Conservation (phyloP, 2,888 invertebrate genomes). For the Poecilus cupreus region DNA sequence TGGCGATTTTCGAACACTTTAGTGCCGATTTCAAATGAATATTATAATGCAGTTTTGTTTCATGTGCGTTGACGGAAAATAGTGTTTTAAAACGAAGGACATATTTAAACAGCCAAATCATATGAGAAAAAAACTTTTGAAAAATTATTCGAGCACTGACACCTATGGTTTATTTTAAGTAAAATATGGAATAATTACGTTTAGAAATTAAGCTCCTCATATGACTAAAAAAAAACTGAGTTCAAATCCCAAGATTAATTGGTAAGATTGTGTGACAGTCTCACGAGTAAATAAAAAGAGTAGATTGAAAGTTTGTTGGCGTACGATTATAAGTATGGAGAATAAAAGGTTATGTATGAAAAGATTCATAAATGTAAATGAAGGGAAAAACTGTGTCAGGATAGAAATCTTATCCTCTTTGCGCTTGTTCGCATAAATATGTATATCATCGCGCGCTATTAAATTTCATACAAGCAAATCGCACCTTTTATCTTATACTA, state of each 20-base stretch:
- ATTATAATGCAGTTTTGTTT: too few relatives aligned
- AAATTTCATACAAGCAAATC: too few relatives aligned
- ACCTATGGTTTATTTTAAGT: too few relatives aligned
- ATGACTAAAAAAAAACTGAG: background rate
- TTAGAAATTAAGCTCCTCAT: background rate
- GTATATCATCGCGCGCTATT: background rate
- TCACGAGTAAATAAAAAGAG: slow-evolving; percentile 2
- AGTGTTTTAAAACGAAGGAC: too few relatives aligned
- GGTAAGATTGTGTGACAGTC: background rate
- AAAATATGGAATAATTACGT: too few relatives aligned
- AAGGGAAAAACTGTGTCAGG: background rate
- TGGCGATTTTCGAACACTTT: too few relatives aligned
- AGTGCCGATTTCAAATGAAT: too few relatives aligned
- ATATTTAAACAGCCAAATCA: too few relatives aligned
- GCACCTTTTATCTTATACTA: too few relatives aligned
- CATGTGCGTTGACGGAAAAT: too few relatives aligned
- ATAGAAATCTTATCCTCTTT: background rate
- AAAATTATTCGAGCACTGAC: too few relatives aligned
- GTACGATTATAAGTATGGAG: background rate
- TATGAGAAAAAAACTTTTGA: too few relatives aligned
- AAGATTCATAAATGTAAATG: slow-evolving; percentile 13
- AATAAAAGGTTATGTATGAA: slow-evolving; percentile 21
- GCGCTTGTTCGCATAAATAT: background rate
- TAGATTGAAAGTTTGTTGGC: background rate
- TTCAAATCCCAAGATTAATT: background rate